Evolutionary conservation across 1,140 invertebrate genomes (phyloP).

Genomic region (Drosophila novamexicana): DNA sequence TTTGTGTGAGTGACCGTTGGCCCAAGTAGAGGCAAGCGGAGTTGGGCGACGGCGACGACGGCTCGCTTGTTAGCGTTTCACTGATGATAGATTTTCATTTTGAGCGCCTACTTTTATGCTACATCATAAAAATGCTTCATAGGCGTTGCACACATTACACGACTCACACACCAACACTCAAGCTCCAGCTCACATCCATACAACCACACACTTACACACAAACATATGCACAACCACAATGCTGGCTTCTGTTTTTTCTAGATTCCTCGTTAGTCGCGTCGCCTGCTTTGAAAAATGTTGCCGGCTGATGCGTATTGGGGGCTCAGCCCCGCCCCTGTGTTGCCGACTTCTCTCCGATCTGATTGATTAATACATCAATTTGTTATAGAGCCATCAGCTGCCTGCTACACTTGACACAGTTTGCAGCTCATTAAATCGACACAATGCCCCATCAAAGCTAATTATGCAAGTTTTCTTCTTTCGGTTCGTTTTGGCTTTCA

Average conservation of each 20-base stretch:
- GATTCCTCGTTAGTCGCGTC: conserved; percentile 54
- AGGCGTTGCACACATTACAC: conserved; percentile 68
- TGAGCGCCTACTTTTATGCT: conserved; percentile 71
- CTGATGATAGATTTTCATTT: conserved; percentile 79
- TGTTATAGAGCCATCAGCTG: conserved; percentile 74
- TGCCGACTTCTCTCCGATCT: conserved; percentile 42
- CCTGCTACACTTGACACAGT: conserved; percentile 73
- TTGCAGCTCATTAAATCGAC: conserved; percentile 80
- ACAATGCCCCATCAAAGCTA: conserved; percentile 79
- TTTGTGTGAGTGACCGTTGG: conserved; percentile 47
- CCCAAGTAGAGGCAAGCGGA: neutral
- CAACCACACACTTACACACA: conserved; percentile 4
- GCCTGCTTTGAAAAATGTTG: conserved; percentile 61
- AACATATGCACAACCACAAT: conserved; percentile 39
- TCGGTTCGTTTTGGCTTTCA: conserved; percentile 26
- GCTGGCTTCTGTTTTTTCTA: conserved; percentile 30
- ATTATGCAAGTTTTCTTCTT: conserved; percentile 66
- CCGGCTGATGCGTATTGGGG: conserved; percentile 4
- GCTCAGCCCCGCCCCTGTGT: conserved; percentile 11
- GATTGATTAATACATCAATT: conserved; percentile 83
- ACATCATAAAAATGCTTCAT: conserved; percentile 67
- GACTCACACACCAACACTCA: conserved; percentile 4
- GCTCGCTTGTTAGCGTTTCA: conserved; percentile 57
- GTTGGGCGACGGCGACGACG: neutral
- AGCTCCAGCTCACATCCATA: neutral